Evolutionary conservation across 2,888 invertebrate genomes (phyloP).

Genomic region (Tolmerus cingulatus): DNA sequence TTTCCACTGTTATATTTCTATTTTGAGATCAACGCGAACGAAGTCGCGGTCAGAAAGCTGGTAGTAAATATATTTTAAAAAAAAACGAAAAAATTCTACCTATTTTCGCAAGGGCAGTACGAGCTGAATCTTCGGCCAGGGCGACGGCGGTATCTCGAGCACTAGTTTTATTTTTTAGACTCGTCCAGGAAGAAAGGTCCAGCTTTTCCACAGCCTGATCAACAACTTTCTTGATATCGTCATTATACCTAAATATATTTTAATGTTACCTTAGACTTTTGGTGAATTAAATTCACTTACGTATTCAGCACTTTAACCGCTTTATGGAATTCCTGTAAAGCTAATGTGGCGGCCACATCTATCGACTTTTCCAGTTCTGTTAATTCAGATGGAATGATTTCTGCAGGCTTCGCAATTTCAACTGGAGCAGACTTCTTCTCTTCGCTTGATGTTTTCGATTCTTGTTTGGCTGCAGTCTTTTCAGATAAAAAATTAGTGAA

Average conservation of each 20-base stretch:
- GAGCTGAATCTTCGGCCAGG: conserved; percentile 69
- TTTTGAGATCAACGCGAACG: too few relatives aligned
- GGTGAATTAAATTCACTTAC: conserved; percentile 53
- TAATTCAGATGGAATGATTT: conserved; percentile 63
- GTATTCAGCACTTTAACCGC: conserved; percentile 69
- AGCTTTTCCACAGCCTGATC: conserved; percentile 71
- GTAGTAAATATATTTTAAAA: too few relatives aligned
- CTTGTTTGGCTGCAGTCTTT: not conserved
- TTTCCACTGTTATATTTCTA: too few relatives aligned
- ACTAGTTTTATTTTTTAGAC: conserved; percentile 68
- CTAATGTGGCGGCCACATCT: conserved; percentile 68
- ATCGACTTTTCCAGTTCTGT: conserved; percentile 68
- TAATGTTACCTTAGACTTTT: conserved; percentile 63
- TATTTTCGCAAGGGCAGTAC: conserved; percentile 68
- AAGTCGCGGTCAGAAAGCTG: too few relatives aligned
- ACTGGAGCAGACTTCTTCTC: conserved; percentile 6
- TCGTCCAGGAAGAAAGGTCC: conserved; percentile 67
- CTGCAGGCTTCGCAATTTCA: conserved; percentile 55
- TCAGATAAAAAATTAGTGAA: not conserved
- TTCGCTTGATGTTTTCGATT: conserved; percentile 39
- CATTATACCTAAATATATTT: conserved; percentile 61
- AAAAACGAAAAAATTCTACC: too few relatives aligned
- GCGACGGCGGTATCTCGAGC: conserved; percentile 67
- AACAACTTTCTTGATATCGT: conserved; percentile 66
- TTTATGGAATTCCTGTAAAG: conserved; percentile 72